Conservation (phyloP, 2,797 vertebrate genomes). For the Oryzias dopingdopingensis region DNA sequence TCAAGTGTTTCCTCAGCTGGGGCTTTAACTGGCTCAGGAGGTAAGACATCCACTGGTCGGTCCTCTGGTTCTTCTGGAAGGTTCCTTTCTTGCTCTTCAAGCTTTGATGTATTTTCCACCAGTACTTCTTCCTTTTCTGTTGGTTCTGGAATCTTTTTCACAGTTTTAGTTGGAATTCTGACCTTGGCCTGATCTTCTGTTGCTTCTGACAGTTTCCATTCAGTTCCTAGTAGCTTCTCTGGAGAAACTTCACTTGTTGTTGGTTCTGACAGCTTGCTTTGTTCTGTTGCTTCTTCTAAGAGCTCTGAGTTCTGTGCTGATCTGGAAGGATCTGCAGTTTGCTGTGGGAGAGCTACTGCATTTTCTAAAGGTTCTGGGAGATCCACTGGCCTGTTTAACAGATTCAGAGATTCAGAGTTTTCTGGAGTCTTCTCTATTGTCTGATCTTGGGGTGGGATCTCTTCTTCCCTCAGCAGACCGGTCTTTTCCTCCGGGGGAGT, state of each 20-base stretch:
- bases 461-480: conserved; percentile 35
- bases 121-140: conserved; percentile 2
- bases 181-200: not conserved
- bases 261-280: conserved; percentile 17
- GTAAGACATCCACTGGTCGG: conserved; percentile 25
- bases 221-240: conserved; percentile 11
- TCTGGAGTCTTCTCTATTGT: conserved; percentile 25
- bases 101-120: conserved; percentile 22
- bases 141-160: conserved; percentile 23
- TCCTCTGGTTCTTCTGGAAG: conserved; percentile 30
- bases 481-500: conserved; percentile 68
- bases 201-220: not conserved
- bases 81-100: conserved; percentile 18
- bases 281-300: conserved; percentile 2
- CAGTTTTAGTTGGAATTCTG: conserved; percentile 8
- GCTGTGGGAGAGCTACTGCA: conserved; percentile 14
- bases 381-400: conserved; percentile 38
- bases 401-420: conserved; percentile 5
- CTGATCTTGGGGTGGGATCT: conserved; percentile 26
- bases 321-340: conserved; percentile 13
- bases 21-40: conserved; percentile 24
- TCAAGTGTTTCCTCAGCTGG: conserved; percentile 40
- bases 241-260: conserved; percentile 10
- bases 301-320: conserved; percentile 16
- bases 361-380: conserved; percentile 39